Evolutionary conservation across 2,888 invertebrate species (phyloP).

Genomic region (Meta bourneti): DNA sequence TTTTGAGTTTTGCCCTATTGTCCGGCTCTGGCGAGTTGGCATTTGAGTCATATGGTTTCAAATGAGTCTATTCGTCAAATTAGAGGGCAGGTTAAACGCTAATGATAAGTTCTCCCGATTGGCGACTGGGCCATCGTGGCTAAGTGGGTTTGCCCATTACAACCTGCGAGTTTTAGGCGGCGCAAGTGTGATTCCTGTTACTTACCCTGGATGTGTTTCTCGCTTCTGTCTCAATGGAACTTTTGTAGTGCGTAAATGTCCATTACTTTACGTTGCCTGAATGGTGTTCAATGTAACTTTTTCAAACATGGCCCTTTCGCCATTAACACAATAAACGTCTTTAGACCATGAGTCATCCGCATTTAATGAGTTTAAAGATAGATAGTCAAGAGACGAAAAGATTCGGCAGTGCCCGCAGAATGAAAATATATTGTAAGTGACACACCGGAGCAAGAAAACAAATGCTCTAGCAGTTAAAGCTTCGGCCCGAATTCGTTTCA

Average conservation of each 20-base stretch:
- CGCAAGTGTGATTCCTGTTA: too few species aligned
- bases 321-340: too few species aligned
- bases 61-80: too few species aligned
- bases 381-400: slow-evolving; percentile 44
- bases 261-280: too few species aligned
- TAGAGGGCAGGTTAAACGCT: not conserved
- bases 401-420: slow-evolving; percentile 32
- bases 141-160: not conserved
- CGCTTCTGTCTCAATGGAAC: too few species aligned
- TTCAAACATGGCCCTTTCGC: too few species aligned
- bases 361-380: slow-evolving; percentile 53
- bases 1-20: not conserved
- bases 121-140: not conserved
- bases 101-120: not conserved
- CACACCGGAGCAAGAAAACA: slow-evolving; percentile 31
- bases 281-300: too few species aligned
- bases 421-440: slow-evolving; percentile 40
- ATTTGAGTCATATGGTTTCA: too few species aligned
- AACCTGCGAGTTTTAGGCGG: not conserved
- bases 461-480: slow-evolving; percentile 24
- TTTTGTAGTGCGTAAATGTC: too few species aligned
- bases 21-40: not conserved
- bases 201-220: too few species aligned
- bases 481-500: slow-evolving; percentile 3
- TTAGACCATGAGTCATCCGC: slow-evolving; percentile 6